phyloP scores from a whole-genome alignment of 2,888 invertebrate species.

The Tipula helvola region DNA sequence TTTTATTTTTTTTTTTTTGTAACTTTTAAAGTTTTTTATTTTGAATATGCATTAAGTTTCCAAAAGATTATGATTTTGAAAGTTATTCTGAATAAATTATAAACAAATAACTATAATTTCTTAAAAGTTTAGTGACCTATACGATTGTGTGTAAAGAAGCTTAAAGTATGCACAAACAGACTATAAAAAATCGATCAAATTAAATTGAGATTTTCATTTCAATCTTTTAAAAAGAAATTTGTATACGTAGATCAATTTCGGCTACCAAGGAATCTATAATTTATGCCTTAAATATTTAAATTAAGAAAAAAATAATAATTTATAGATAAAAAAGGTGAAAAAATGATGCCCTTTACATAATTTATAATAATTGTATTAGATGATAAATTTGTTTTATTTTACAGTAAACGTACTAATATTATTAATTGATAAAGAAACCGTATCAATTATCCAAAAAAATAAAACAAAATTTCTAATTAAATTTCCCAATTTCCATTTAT shows the following conservation, averaged over 20 bases:
- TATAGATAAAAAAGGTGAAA: not conserved
- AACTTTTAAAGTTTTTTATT: not conserved
- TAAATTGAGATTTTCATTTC: not conserved
- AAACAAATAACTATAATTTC: not conserved
- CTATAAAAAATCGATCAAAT: not conserved
- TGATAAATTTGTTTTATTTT: not conserved
- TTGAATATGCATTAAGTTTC: not conserved
- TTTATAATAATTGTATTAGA: not conserved
- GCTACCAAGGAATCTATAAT: too few species aligned
- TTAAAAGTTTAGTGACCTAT: not conserved
- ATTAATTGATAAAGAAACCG: not conserved
- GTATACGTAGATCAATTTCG: not conserved
- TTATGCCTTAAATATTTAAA: not conserved
- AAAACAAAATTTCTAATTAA: not conserved
- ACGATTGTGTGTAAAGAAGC: not conserved
- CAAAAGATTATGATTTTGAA: not conserved
- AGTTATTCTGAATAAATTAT: not conserved
- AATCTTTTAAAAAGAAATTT: not conserved
- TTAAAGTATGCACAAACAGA: not conserved
- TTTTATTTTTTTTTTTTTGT: not conserved
- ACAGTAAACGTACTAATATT: not conserved
- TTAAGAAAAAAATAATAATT: not conserved
- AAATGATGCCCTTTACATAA: not conserved
- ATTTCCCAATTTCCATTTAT: not conserved
- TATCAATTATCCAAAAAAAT: not conserved